These are phyloP conservation scores for Drosophila kambysellisi DNA, from an alignment of 2,888 invertebrate species.

Conservation along the genomic window DNA sequence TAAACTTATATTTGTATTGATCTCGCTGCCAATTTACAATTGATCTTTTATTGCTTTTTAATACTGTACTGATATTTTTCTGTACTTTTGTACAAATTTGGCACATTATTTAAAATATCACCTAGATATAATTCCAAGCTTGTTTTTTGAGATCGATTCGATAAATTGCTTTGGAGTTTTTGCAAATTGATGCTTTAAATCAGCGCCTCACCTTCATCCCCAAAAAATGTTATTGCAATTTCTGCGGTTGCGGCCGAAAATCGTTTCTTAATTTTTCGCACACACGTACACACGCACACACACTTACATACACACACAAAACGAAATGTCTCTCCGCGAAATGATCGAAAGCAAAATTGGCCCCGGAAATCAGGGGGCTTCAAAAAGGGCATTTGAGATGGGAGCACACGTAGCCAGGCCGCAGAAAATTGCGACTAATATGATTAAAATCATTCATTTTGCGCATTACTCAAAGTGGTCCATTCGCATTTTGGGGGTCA, in stretches of 20 bases:
- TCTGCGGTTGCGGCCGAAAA: constrained; percentile 50
- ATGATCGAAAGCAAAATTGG: constrained; percentile 55
- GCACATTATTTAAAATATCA: background rate
- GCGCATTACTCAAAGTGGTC: constrained; percentile 55
- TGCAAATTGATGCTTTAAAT: constrained; percentile 52
- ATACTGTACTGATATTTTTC: background rate
- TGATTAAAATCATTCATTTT: constrained; percentile 78
- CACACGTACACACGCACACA: constrained; percentile 4
- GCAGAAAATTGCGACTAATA: constrained; percentile 69
- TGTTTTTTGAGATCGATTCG: constrained; percentile 13
- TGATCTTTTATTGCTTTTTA: background rate
- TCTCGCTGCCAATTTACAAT: background rate
- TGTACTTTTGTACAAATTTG: background rate
- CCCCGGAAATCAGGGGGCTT: constrained; percentile 28
- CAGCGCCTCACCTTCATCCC: constrained; percentile 18
- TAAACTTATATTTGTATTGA: background rate
- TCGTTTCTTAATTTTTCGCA: constrained; percentile 50
- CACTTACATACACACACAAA: background rate
- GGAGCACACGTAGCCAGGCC: constrained; percentile 32
- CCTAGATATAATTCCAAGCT: constrained; percentile 5
- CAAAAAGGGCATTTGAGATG: background rate
- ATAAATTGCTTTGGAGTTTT: constrained; percentile 38
- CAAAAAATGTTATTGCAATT: constrained; percentile 47
- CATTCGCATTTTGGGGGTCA: constrained; percentile 56
- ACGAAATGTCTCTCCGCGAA: constrained; percentile 40